Percentiles rank a stretch among this genome's conserved stretches.
These are phyloP conservation scores for Strigamia crassipes DNA, from an alignment of 2,888 invertebrate species.

Conservation along the genomic window DNA sequence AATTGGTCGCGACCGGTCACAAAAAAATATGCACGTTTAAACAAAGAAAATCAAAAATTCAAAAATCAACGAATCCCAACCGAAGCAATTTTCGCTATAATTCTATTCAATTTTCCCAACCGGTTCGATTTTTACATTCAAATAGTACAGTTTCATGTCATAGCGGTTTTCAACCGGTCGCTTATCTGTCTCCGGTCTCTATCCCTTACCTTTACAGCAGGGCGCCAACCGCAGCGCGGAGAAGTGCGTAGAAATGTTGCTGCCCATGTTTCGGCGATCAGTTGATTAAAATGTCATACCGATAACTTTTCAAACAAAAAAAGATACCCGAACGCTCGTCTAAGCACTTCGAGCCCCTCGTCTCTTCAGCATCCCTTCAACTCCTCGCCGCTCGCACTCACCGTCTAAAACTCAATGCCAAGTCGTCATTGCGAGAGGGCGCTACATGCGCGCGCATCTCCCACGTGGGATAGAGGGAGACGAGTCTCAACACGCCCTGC, in stretches of 20 bases:
- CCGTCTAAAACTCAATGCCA: neutral
- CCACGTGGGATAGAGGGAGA: neutral
- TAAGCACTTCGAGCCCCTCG: constrained; percentile 1
- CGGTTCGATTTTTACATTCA: too few species aligned
- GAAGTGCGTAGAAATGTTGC: neutral
- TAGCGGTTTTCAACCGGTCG: too few species aligned
- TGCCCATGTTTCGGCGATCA: neutral
- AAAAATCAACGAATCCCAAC: too few species aligned
- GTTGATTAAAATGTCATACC: neutral
- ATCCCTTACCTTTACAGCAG: neutral
- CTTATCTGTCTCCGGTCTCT: too few species aligned
- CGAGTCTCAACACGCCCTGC: neutral
- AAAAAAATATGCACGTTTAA: too few species aligned
- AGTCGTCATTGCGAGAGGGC: neutral
- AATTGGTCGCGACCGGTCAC: too few species aligned
- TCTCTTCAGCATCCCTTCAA: constrained; percentile 10
- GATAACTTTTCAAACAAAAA: neutral
- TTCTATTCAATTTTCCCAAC: too few species aligned
- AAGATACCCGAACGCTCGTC: neutral
- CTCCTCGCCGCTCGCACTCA: neutral
- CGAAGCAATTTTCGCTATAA: too few species aligned
- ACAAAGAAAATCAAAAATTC: too few species aligned
- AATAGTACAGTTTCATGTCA: too few species aligned
- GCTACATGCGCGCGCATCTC: neutral
- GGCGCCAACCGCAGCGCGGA: constrained; percentile 3